Evolutionary conservation across 2,113 vertebrate species (phyloP), one percentile per base, ranked within the genome.

Genomic region (Chamaea fasciata): DNA sequence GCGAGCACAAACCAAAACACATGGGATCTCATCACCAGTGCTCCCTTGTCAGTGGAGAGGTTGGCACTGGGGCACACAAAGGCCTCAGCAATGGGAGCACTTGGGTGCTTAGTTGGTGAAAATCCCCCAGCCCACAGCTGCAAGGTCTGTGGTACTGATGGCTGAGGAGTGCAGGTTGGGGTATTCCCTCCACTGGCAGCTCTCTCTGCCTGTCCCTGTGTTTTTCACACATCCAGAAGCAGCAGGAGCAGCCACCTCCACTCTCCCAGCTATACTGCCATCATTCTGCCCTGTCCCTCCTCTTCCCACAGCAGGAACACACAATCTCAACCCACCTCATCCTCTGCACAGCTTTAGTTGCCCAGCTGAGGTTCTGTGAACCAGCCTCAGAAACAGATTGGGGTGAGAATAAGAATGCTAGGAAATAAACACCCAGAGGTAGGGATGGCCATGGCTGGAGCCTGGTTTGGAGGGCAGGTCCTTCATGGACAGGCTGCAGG

Each of bases 1-100:
- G 57, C 19, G n/a, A 67, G 62, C 83, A 80, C 71, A 91, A 95
- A 95, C n/a, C 83, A 89, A 93, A 95, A 82, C 69, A 84, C 63
- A 22, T 0, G 14, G 47, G 37, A 85, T 93, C 65, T 57, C 27
- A 5, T 83, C 47, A 1, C 52, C 20, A 7, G 63, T 7, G 30
- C 41, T 89, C 65, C 49, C 39, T 35, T 56, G 57, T 80, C 15
- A 19, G 57, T 0, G 0, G 56, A 46, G 52, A 70, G 27, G 55
- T 37, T 76, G 84, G 59, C 42, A 26, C 26, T n/a, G 71, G 24
- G 35, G 41, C 50, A 26, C 35, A 16, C 14, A 47, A 69, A 15
- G 26, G 27, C 30, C 35, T 53, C 15, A 26, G 30, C 39, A 57
- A 11, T 6, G 47, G 23, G 21, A 90, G 50, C 5, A 30, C 10